Evolutionary conservation across 2,113 vertebrate species (phyloP).

Genomic region (Lagopus muta): DNA sequence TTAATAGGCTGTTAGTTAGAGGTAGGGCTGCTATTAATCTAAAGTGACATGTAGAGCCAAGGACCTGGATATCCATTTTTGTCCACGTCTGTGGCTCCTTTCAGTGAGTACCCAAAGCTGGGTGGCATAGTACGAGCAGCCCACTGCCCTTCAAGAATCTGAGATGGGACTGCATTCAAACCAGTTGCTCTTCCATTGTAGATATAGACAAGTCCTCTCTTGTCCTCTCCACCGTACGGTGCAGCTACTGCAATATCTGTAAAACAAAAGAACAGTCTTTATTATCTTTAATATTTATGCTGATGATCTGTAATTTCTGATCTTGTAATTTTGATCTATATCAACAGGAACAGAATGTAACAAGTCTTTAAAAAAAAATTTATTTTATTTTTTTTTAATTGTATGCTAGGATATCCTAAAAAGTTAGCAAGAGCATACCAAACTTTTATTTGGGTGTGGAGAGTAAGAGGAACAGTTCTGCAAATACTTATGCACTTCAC

Average conservation of each 20-base stretch:
- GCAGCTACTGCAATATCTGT: constrained; percentile 93
- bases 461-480: neutral
- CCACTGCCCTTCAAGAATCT: constrained; percentile 91
- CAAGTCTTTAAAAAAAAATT: neutral
- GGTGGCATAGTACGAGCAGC: constrained; percentile 89
- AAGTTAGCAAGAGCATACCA: neutral
- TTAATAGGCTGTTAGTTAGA: neutral
- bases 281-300: neutral
- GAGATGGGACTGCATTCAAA: constrained; percentile 82
- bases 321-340: neutral
- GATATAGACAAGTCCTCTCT: constrained; percentile 90
- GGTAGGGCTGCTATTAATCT: neutral
- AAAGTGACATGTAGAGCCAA: neutral
- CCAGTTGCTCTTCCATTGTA: constrained; percentile 89
- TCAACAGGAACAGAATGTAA: neutral
- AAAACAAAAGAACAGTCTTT: neutral
- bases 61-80: constrained; percentile 95
- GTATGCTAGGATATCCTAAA: neutral
- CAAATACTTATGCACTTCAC: neutral
- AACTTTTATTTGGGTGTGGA: neutral
- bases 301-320: neutral
- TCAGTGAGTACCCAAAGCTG: constrained; percentile 95
- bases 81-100: constrained; percentile 93
- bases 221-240: constrained; percentile 89
- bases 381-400: neutral